Evolutionary conservation across 2,113 vertebrate species (phyloP), one percentile per base, ranked within the genome.

Genomic region (Setophaga petechia): DNA sequence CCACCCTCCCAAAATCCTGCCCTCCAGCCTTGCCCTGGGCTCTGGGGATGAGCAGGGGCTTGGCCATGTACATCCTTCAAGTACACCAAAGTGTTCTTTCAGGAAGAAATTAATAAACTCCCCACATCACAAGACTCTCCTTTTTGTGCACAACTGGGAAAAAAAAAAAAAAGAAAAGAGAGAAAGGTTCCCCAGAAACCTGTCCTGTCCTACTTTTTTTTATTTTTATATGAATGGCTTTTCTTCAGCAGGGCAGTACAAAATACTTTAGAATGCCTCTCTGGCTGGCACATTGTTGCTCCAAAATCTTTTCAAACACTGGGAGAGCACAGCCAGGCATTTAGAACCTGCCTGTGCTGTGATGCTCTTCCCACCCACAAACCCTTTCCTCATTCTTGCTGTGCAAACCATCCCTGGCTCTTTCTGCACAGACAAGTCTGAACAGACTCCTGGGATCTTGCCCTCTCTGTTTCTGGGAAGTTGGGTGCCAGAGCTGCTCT

Each of bases 401-500:
- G 65, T 67, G 55, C 66, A 80, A 96, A 90, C 43, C 37, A 87
- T 91, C 61, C 63, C 77, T n/a, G 68, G 37, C 31, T 95, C 58
- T 88, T 91, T 74, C 84, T 37, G 16, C 89, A 81, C 4, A 15
- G 85, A 35, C 96, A 97, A 95, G 96, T 97, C 93, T 90, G 68
- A 94, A 97, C 97, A 97, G 76, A 94, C 41, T 54, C 75, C 41
- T 4, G 5, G 47, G 79, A 84, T 89, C 55, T 43, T 88, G 89
- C 85, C 68, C 75, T 97, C 97, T 95, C 95, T 71, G 75, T 90
- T 98, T 97, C 95, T 96, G 94, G 66, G 89, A 79, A 94, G 73
- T 8, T 16, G 59, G 87, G 78, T 79, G n/a, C 89, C 90, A 91
- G 83, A 85, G 87, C 39, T 92, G 58, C 41, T 59, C 62, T 61